Conservation (phyloP, 1,140 invertebrate genomes). For the Diploscapter pachys region DNA sequence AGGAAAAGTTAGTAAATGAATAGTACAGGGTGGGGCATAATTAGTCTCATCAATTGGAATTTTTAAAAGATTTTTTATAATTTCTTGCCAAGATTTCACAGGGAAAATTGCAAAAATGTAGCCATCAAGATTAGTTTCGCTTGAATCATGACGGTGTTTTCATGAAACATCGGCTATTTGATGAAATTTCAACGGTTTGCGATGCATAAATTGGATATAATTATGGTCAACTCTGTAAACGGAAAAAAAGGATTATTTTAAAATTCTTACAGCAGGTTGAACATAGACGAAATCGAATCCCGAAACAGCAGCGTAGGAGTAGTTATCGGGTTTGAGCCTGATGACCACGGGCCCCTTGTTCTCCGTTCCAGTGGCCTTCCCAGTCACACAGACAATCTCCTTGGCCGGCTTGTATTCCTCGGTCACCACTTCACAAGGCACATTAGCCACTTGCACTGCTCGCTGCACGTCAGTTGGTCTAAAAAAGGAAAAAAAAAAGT, state of each 20-base stretch:
- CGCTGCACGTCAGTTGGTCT: slow-evolving; percentile 75
- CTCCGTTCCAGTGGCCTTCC: slow-evolving; percentile 25
- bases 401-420: slow-evolving; percentile 45
- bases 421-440: slow-evolving; percentile 79
- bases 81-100: too few species aligned
- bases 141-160: too few species aligned
- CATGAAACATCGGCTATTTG: too few species aligned
- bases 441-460: slow-evolving; percentile 83
- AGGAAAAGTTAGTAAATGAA: too few species aligned
- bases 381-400: slow-evolving; percentile 52
- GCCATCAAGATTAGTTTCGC: too few species aligned
- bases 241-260: neutral
- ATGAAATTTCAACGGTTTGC: too few species aligned
- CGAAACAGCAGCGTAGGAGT: slow-evolving; percentile 47
- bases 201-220: too few species aligned
- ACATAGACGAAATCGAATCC: slow-evolving; percentile 49
- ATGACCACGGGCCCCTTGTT: slow-evolving; percentile 26
- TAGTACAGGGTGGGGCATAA: too few species aligned
- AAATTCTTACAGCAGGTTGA: slow-evolving; percentile 43
- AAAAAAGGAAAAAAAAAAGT: neutral
- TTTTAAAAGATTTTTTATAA: too few species aligned
- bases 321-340: slow-evolving; percentile 38
- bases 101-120: too few species aligned
- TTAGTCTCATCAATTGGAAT: too few species aligned
- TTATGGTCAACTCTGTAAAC: too few species aligned